Base-by-base conservation (phyloP, 2,888 invertebrate species). In the Philhelius pedissequus region DNA sequence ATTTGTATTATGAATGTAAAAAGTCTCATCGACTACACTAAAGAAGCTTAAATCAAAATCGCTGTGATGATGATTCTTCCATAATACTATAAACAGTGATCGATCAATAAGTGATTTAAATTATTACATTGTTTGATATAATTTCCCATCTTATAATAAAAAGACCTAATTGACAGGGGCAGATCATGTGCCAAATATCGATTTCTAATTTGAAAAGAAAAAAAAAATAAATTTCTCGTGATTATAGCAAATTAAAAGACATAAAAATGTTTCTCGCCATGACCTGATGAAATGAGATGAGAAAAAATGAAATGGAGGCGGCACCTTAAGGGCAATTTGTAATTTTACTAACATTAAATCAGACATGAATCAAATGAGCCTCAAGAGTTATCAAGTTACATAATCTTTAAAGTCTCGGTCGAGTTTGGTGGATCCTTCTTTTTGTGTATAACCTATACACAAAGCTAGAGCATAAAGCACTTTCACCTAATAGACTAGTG, bases 21-120 rank as follows among this genome's bases (percentile, higher is more conserved):
- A 64, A 48, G 62, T 62, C 71, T 77, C 73, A 83, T 58, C 78
- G 83, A 78, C 74, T n/a, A 83, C 83, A n/a, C 83, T 74, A 35
- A 58, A 78, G 78, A 58, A 78, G 81, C 66, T 76, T 76, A 66
- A 58, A 58, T 75, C 70, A 75, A 70, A 81, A 70, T 81, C 56
- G 69, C 4, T 3, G 30, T 60, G 60, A 40, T 69, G 56, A 27
- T 30, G 50, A 56, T 27, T 69, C 62, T 60, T 68, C 45, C n/a
- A n/a, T n/a, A n/a, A n/a, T n/a, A n/a, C n/a, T n/a, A n/a, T n/a
- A n/a, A n/a, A n/a, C n/a, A n/a, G n/a, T n/a, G n/a, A n/a, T n/a
- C n/a, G n/a, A n/a, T n/a, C 32, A 18, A 54, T 15, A 15, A 25
- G 52, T n/a, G n/a, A n/a, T n/a, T n/a, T n/a, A n/a, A n/a, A n/a